These are phyloP conservation scores for Nesidiocoris tenuis DNA, from an alignment of 2,888 invertebrate species.

Conservation along the genomic window DNA sequence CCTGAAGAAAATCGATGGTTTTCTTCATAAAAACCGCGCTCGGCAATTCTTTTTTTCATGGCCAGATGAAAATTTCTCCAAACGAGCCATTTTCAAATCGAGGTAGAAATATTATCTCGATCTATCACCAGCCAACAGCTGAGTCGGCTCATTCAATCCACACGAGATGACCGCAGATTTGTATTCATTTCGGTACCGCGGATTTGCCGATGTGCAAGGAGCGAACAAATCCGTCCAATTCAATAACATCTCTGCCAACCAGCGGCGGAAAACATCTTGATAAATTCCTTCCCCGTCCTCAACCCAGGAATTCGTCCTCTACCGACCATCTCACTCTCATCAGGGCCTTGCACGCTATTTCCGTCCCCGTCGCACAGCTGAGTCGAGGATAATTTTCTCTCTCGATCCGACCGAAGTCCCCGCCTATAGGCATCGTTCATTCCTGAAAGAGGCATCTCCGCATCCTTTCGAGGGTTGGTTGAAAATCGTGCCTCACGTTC, in stretches of 20 bases:
- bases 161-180: no score
- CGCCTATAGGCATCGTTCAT: neutral
- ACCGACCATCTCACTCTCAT: neutral
- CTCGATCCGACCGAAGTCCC: neutral
- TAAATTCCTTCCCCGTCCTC: neutral
- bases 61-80: no score
- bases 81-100: no score
- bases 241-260: neutral
- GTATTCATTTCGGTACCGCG: no score
- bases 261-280: neutral
- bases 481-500: conserved; percentile 35
- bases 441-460: neutral
- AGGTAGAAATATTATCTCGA: no score
- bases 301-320: neutral
- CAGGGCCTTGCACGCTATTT: neutral
- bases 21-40: no score
- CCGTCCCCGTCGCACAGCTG: neutral
- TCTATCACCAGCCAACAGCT: no score
- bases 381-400: neutral
- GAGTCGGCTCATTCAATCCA: no score
- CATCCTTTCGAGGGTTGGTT: neutral
- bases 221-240: neutral
- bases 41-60: no score
- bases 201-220: no score
- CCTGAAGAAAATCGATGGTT: no score